These are phyloP conservation scores for Sebastes steindachneri DNA, from an alignment of 2,797 vertebrate species.

Conservation along the genomic window DNA sequence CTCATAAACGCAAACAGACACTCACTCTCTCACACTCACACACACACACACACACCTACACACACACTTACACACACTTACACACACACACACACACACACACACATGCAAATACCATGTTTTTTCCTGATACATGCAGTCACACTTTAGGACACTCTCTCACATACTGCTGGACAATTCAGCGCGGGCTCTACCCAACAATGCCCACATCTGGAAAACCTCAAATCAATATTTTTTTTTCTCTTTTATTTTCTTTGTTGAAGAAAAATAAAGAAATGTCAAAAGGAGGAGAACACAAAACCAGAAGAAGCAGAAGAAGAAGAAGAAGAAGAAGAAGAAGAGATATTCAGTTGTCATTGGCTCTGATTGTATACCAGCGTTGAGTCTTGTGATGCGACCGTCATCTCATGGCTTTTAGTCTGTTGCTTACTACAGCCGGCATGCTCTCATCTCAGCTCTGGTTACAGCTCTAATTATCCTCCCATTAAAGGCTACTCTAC, in stretches of 20 bases:
- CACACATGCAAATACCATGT: slow-evolving; percentile 49
- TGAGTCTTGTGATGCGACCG: slow-evolving; percentile 74
- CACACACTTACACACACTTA: not conserved
- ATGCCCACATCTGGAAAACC: slow-evolving; percentile 80
- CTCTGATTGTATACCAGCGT: slow-evolving; percentile 89
- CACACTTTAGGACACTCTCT: slow-evolving; percentile 52
- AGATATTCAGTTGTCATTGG: slow-evolving; percentile 83
- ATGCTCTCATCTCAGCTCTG: slow-evolving; percentile 25
- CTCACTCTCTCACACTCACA: not conserved
- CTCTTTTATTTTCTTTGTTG: slow-evolving; percentile 76
- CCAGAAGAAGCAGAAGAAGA: slow-evolving; percentile 26
- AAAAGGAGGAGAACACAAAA: slow-evolving; percentile 59
- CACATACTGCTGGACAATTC: slow-evolving; percentile 71
- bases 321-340: slow-evolving; percentile 1
- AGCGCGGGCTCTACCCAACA: slow-evolving; percentile 59
- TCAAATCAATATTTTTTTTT: slow-evolving; percentile 74
- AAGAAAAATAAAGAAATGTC: slow-evolving; percentile 79
- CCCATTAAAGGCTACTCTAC: not conserved
- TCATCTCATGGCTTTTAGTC: slow-evolving; percentile 10
- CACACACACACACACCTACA: not conserved
- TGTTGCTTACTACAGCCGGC: slow-evolving; percentile 17
- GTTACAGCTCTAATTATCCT: slow-evolving; percentile 8
- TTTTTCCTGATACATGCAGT: slow-evolving; percentile 59
- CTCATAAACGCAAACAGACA: slow-evolving; percentile 51
- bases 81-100: slow-evolving; percentile 3